Evolutionary conservation across 2,888 invertebrate genomes (phyloP), one percentile per base, ranked within the genome.

Genomic region (Euproctis similis): DNA sequence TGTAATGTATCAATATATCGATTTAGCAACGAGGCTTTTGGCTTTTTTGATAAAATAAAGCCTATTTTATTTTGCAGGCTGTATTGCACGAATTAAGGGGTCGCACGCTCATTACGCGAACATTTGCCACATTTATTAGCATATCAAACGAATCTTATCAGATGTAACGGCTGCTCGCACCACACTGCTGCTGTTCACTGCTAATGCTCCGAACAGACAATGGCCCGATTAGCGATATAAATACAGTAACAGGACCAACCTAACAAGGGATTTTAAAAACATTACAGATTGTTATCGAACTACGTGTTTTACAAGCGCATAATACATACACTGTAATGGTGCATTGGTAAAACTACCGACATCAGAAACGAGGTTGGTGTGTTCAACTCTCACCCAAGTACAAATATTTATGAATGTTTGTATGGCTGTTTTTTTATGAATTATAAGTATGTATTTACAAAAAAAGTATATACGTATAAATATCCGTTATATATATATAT

Each of bases 121-220:
- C 76, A 74, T 75, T 78, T 67, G 75, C 69, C 61, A 60, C 63
- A 50, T 42, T 60, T 65, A 78, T 80, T 78, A 78, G 68, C 78
- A 82, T 80, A 76, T 77, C 72, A 78, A 76, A 72, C 59, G 65
- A n/a, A 46, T 39, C 53, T 72, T 78, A 78, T 80, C 80, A 59
- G 78, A 81, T 78, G 73, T 59, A 70, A 68, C 69, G 66, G 63
- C 67, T 60, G 59, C 60, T 45, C 54, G 53, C 53, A 42, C 46
- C 38, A 39, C 53, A 34, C 46, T 49, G 35, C 53, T 52, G 57
- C 58, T n/a, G 48, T 42, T 31, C 44, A 36, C 23, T 12, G 34
- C 53, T 46, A 56, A 56, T 52, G 54, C 40, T 46, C 45, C 48
- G 46, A 43, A 59, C 63, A 69, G 68, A 76, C 75, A 76, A 75